These are phyloP conservation scores for Leptestheria dahalacensis DNA, from an alignment of 1,140 invertebrate genomes.

Conservation along the genomic window DNA sequence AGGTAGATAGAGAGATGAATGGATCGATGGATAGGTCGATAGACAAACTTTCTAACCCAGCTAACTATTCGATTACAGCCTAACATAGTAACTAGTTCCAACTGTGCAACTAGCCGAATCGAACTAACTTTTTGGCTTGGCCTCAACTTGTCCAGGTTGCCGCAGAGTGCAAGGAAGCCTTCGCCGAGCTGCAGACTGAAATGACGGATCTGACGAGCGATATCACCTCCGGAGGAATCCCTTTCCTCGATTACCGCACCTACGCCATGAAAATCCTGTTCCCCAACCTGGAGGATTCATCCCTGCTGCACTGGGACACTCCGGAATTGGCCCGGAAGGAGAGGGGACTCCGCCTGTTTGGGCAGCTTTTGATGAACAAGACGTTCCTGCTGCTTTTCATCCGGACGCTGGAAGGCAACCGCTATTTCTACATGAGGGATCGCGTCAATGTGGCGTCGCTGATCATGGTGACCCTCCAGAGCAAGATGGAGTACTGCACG, in stretches of 20 bases:
- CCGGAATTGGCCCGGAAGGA: constrained; percentile 78
- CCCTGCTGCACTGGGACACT: constrained; percentile 72
- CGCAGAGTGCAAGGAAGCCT: constrained; percentile 41
- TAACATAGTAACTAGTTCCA: neutral
- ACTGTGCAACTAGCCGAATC: neutral
- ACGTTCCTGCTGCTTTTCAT: constrained; percentile 94
- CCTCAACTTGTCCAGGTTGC: neutral
- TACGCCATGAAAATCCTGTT: constrained; percentile 98
- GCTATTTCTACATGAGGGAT: constrained; percentile 77
- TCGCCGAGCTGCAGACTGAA: constrained; percentile 97
- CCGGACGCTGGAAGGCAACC: constrained; percentile 90
- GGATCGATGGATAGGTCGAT: too few species aligned
- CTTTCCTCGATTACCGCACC: constrained; percentile 89
- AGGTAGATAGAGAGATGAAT: too few species aligned
- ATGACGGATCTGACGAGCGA: constrained; percentile 96
- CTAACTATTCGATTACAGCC: neutral
- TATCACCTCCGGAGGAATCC: constrained; percentile 83
- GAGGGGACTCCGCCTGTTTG: constrained; percentile 83
- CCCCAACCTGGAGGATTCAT: constrained; percentile 86
- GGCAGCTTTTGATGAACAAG: constrained; percentile 93
- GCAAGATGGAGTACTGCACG: constrained; percentile 98
- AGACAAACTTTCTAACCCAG: too few species aligned
- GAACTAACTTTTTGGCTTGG: neutral
- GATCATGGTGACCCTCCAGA: constrained; percentile 96
- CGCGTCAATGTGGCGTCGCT: constrained; percentile 94